A percentile compares a stretch with the other conserved stretches of the same genome.
phyloP scores from a whole-genome alignment of 2,797 vertebrate genomes.

The Poeciliopsis infans region DNA sequence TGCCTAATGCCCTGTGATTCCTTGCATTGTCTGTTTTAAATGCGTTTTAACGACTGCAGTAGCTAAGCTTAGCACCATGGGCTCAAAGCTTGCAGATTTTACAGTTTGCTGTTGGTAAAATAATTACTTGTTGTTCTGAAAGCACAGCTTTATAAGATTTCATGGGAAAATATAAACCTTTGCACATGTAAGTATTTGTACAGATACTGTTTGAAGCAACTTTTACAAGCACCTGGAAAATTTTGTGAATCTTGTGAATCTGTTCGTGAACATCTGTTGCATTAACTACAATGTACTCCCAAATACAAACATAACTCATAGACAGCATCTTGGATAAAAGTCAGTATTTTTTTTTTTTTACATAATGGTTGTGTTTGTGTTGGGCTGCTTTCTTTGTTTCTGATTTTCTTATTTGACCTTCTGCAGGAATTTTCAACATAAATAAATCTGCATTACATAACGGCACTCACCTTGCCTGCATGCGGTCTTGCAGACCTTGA shows the following conservation, averaged over 20 bases:
- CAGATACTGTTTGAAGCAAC: slow-evolving; percentile 11
- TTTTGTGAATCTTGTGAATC: slow-evolving; percentile 2
- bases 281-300: background rate
- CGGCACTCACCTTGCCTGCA: slow-evolving; percentile 6
- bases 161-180: slow-evolving; percentile 28
- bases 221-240: slow-evolving; percentile 43
- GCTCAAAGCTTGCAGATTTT: slow-evolving; percentile 31
- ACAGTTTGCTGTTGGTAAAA: slow-evolving; percentile 13
- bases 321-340: no score
- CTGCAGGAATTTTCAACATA: slow-evolving; percentile 1
- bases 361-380: background rate
- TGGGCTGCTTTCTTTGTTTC: background rate
- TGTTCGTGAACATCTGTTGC: background rate
- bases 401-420: slow-evolving; percentile 22
- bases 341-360: background rate
- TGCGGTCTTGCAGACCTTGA: background rate
- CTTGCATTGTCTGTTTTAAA: slow-evolving; percentile 55
- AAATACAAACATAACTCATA: background rate
- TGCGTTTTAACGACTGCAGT: background rate
- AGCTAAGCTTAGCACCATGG: slow-evolving; percentile 18
- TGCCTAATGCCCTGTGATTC: slow-evolving; percentile 41
- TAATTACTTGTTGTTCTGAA: slow-evolving; percentile 18
- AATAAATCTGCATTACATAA: slow-evolving; percentile 12
- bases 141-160: slow-evolving; percentile 26
- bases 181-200: slow-evolving; percentile 4